Base-by-base conservation (phyloP, 2,797 vertebrate species). In the Columba guinea region DNA sequence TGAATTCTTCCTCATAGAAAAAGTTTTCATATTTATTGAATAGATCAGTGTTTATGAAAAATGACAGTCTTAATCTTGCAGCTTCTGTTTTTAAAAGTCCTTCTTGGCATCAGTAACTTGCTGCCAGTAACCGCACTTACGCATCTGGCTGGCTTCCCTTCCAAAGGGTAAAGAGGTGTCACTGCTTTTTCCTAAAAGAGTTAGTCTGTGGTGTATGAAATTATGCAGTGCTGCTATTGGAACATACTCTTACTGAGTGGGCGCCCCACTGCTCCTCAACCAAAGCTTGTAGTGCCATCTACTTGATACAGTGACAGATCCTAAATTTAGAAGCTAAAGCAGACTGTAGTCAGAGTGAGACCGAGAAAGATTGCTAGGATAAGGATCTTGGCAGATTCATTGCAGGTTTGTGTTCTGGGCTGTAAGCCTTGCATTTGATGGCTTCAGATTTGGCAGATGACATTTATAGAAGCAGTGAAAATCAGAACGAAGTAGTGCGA, bases 261-360 rank as follows among this genome's bases (percentile, higher is more conserved):
- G 22, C 1, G 1, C 26, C 52, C 44, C 37, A 2, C 35, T 68
- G 24, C 41, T 92, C 26, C 37, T 85, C 24, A 95, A 56, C 56
- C 53, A 94, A 73, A 91, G 82, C 87, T 73, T 82, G 67, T 79
- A 89, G 75, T 92, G 95, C 87, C 71, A 91, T 85, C 87, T 93
- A 85, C 79, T 87, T 83, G 85, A 85, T 87, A 35, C 15, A 35
- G 13, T 79, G 48, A 67, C 52, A 76, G 75, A 71, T 69, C 79
- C 52, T 91, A 24, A 93, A 79, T 91, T 79, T 65, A 70, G 87
- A 34, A 87, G 48, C 32, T 92, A 23, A 75, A 89, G 51, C 73
- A 87, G 64, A 18, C 26, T 84, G 13, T 46, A 32, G 52, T 62
- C 10, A 80, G 30, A 41, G 35, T 11, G 39, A 86, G 49, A 58